Base-by-base conservation (phyloP, 2,113 vertebrate genomes). In the Tetrao urogallus region DNA sequence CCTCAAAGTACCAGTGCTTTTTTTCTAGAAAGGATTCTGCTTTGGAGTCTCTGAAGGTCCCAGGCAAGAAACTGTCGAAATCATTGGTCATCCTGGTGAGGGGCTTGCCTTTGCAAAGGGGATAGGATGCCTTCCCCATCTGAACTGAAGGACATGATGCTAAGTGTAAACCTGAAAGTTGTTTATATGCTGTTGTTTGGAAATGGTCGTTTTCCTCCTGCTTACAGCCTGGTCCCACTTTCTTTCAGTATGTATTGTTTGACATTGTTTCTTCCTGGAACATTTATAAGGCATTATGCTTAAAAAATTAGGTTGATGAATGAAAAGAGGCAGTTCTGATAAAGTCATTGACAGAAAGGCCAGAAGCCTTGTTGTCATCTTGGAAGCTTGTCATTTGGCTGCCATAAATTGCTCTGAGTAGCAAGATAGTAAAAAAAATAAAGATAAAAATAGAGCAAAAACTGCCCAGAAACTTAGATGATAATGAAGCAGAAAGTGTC, bases 231-330 rank as follows among this genome's bases (percentile, higher is more conserved):
- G 1, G 1, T 32, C 8, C 70, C 5, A 52, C 20, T 80, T 34
- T 65, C 28, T 58, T 70, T 70, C 66, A 61, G 42, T 32, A 36
- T 13, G 11, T 38, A 43, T 82, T 75, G 43, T 77, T 81, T 83
- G 47, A 52, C 75, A 64, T 45, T 85, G 72, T 52, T 92, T 86
- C 61, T 77, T 60, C 72, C 82, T 88, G 71, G 73, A 94, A 88
- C 34, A 64, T 70, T 94, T 78, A 81, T 67, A 88, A 88, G 56
- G 32, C 47, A 78, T 83, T 88, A 78, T 77, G 54, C 60, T 88
- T 80, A 48, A 92, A 92, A 93, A 91, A 83, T 78, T 10, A 89
- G 82, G 76, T 52, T 78, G 85, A 88, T 83, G 65, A 83, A 92
- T 86, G 72, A 82, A 57, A 91, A 76, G 65, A 83, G 93, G 81